Conservation (phyloP, 2,113 vertebrate genomes). For the Cyrtonyx montezumae region DNA sequence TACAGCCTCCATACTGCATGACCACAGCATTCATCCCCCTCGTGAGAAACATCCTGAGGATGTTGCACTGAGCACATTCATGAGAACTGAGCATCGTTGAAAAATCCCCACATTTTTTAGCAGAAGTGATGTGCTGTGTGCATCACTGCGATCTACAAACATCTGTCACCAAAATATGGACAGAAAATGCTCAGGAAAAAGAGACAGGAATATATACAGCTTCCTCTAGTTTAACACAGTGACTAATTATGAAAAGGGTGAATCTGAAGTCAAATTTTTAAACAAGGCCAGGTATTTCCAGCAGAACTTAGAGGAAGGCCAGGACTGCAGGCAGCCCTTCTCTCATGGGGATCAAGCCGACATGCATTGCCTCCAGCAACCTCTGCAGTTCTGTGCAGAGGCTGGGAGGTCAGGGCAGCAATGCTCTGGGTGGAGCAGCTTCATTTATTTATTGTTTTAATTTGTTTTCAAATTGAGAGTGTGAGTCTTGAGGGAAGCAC, state of each 20-base stretch:
- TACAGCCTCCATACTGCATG: rapidly evolving
- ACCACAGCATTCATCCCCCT: rapidly evolving
- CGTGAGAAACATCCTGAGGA: not conserved
- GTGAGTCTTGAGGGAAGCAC: not conserved
- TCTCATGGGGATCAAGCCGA: not conserved
- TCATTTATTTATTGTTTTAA: not conserved
- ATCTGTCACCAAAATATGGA: not conserved
- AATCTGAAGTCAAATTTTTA: not conserved
- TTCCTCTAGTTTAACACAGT: not conserved
- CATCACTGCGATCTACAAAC: not conserved
- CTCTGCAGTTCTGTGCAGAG: not conserved
- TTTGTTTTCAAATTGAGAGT: not conserved
- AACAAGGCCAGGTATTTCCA: not conserved
- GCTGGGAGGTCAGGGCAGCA: not conserved
- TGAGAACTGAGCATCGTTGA: not conserved
- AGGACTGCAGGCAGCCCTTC: not conserved
- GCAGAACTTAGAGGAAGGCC: rapidly evolving
- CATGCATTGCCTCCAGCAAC: rapidly evolving
- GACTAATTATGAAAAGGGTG: not conserved
- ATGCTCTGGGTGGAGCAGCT: rapidly evolving
- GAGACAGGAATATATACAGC: not conserved
- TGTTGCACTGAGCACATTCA: not conserved
- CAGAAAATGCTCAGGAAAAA: not conserved
- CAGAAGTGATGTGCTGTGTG: not conserved
- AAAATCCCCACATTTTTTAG: not conserved